Percentiles rank a stretch among this genome's conserved stretches.
phyloP scores from a whole-genome alignment of 2,888 invertebrate genomes.

The Hymenopus coronatus region DNA sequence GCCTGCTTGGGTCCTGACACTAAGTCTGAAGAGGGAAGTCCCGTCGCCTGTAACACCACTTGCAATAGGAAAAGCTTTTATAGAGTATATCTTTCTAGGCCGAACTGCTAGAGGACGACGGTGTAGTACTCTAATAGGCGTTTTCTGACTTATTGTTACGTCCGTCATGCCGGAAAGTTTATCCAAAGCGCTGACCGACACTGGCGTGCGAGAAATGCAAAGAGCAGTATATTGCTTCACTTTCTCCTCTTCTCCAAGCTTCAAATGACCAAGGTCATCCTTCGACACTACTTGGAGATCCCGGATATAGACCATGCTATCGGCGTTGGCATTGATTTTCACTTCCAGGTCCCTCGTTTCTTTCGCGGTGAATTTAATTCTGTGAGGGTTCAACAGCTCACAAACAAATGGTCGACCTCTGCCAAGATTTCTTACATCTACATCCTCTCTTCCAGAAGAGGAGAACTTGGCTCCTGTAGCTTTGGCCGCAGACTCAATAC shows the following conservation, averaged over 20 bases:
- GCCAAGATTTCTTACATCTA: slow-evolving; percentile 92
- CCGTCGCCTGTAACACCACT: slow-evolving; percentile 33
- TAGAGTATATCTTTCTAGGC: slow-evolving; percentile 61
- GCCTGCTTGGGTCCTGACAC: slow-evolving; percentile 81
- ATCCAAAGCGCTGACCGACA: slow-evolving; percentile 45
- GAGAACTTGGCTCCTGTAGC: slow-evolving; percentile 70
- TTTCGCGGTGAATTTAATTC: slow-evolving; percentile 51
- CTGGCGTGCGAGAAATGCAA: slow-evolving; percentile 56
- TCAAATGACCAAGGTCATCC: slow-evolving; percentile 67
- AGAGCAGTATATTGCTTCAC: slow-evolving; percentile 83
- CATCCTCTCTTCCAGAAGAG: slow-evolving; percentile 94
- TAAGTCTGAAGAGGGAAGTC: slow-evolving; percentile 57
- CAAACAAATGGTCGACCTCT: slow-evolving; percentile 90
- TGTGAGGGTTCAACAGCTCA: slow-evolving; percentile 70
- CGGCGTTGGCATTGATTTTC: slow-evolving; percentile 56
- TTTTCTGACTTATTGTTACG: slow-evolving; percentile 70
- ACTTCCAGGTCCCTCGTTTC: slow-evolving; percentile 57
- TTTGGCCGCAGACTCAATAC: slow-evolving; percentile 59
- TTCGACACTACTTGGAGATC: slow-evolving; percentile 64
- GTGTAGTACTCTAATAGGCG: slow-evolving; percentile 89
- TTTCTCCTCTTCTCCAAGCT: slow-evolving; percentile 85
- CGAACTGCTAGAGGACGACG: slow-evolving; percentile 72
- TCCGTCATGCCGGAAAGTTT: slow-evolving; percentile 53
- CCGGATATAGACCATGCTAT: slow-evolving; percentile 53
- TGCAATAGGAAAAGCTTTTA: slow-evolving; percentile 51